Conservation (phyloP, 2,888 invertebrate species). For the Tenthredo amoena region DNA sequence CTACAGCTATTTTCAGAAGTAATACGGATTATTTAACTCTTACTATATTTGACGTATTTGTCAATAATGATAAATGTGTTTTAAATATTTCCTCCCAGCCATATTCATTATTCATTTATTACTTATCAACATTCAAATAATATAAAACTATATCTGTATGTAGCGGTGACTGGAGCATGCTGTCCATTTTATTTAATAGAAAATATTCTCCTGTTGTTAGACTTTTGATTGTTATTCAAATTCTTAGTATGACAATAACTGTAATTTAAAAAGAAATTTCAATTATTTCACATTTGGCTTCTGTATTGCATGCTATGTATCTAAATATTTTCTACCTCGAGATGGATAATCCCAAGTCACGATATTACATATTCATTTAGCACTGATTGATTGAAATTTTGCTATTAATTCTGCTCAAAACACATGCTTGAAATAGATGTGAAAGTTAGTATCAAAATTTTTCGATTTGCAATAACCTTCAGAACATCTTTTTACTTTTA, state of each 20-base stretch:
- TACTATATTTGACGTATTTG: neutral
- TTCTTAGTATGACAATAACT: neutral
- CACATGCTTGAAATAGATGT: slow-evolving; percentile 18
- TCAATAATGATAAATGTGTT: neutral
- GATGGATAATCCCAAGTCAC: slow-evolving; percentile 2
- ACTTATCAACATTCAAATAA: neutral
- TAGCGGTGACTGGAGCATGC: slow-evolving; percentile 37
- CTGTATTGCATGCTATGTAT: slow-evolving; percentile 38
- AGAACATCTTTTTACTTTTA: neutral
- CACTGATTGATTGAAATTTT: neutral
- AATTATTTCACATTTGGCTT: slow-evolving; percentile 1
- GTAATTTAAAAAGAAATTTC: slow-evolving; percentile 5
- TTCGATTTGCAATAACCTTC: neutral
- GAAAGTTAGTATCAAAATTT: neutral
- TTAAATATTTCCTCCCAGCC: neutral
- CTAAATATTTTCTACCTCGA: neutral
- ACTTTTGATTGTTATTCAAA: neutral
- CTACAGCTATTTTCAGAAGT: slow-evolving; percentile 18
- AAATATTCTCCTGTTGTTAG: slow-evolving; percentile 6
- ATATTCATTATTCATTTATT: slow-evolving; percentile 38
- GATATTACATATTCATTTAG: slow-evolving; percentile 7
- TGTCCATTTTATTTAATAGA: slow-evolving; percentile 18
- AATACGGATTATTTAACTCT: neutral
- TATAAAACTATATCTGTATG: neutral
- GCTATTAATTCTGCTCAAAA: neutral